These are phyloP conservation scores for Cynopterus brachyotis DNA, from an alignment of 2,113 vertebrate species.

Conservation along the genomic window DNA sequence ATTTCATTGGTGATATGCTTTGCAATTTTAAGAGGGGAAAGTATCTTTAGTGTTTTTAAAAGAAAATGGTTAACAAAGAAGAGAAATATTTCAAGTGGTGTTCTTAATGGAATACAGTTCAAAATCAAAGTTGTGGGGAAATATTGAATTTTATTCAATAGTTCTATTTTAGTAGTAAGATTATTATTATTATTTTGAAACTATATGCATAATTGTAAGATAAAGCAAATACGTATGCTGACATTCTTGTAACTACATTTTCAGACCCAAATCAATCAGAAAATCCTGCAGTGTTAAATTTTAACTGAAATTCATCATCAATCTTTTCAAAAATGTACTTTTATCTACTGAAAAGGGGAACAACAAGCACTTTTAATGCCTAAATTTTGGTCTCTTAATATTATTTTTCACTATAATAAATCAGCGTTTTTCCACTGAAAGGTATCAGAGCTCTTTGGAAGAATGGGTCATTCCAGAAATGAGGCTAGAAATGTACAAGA, in stretches of 20 bases:
- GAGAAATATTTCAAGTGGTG: background rate
- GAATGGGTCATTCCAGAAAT: background rate
- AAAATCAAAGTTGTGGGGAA: background rate
- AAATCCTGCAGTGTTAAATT: background rate
- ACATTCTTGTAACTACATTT: background rate
- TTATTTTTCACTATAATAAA: background rate
- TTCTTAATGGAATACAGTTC: background rate
- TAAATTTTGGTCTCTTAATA: background rate
- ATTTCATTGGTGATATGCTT: background rate
- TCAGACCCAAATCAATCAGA: background rate
- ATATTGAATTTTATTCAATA: background rate
- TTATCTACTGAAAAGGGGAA: background rate
- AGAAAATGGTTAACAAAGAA: background rate
- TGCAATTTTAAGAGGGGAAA: background rate
- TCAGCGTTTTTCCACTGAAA: background rate
- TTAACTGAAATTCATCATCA: background rate
- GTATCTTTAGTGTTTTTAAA: background rate
- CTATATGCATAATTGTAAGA: background rate
- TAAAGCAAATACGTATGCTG: background rate
- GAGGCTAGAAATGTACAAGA: background rate
- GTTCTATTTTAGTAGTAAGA: background rate
- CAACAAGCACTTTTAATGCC: background rate
- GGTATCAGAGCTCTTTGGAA: background rate
- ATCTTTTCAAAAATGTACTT: background rate
- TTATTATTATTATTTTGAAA: background rate